Percentiles rank a stretch among this genome's conserved stretches.
phyloP scores from a whole-genome alignment of 2,888 invertebrate genomes.

The Diogma glabrata region DNA sequence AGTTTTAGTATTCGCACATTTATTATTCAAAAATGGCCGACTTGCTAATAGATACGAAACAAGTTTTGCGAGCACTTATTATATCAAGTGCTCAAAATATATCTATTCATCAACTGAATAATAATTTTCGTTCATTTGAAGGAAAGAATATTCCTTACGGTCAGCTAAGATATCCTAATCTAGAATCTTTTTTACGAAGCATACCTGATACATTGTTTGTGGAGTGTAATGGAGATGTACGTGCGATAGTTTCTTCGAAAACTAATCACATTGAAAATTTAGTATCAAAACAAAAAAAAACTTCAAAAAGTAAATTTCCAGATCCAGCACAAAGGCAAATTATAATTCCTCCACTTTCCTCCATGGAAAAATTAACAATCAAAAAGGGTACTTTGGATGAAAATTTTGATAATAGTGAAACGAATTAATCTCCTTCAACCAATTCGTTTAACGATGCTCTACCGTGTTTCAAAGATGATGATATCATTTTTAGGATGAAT shows the following conservation, averaged over 20 bases:
- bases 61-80: constrained; percentile 13
- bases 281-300: constrained; percentile 16
- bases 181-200: constrained; percentile 15
- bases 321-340: too few relatives aligned
- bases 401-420: too few relatives aligned
- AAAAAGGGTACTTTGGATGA: too few relatives aligned
- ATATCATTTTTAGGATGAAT: neutral
- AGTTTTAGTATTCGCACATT: too few relatives aligned
- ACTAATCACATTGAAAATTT: constrained; percentile 19
- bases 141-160: constrained; percentile 14
- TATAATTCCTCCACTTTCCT: too few relatives aligned
- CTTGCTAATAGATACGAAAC: constrained; percentile 14
- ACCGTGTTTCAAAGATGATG: neutral
- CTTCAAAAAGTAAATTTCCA: too few relatives aligned
- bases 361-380: too few relatives aligned
- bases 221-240: constrained; percentile 1
- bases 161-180: constrained; percentile 13
- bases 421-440: too few relatives aligned
- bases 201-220: constrained; percentile 14
- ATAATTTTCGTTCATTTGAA: constrained; percentile 14
- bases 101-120: constrained; percentile 14
- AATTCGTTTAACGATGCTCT: too few relatives aligned
- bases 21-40: too few relatives aligned
- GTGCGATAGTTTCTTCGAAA: constrained; percentile 16
- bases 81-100: constrained; percentile 15